Conservation (phyloP, 1,140 invertebrate species). For the Sycobia sp. region DNA sequence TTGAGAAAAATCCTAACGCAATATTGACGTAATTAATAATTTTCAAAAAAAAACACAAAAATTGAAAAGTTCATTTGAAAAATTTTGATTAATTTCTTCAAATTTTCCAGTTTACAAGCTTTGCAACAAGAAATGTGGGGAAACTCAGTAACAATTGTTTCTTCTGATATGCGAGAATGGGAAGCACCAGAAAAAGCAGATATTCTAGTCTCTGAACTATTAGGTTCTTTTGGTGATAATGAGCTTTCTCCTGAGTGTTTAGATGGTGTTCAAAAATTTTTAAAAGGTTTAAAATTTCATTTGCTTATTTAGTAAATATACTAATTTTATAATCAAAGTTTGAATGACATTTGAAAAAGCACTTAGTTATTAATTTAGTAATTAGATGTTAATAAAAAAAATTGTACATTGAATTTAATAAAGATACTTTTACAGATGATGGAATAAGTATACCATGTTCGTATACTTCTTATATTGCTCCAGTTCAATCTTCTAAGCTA, state of each 20-base stretch:
- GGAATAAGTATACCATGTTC: slow-evolving; percentile 91
- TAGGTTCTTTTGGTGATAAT: slow-evolving; percentile 98
- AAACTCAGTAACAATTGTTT: slow-evolving; percentile 75
- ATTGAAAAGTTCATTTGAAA: neutral
- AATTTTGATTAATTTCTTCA: slow-evolving; percentile 3
- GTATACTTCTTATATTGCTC: slow-evolving; percentile 91
- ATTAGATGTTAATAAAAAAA: no score
- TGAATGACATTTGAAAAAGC: no score
- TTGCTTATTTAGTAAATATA: neutral
- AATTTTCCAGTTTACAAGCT: slow-evolving; percentile 67
- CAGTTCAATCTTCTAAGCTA: slow-evolving; percentile 80
- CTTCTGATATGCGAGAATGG: slow-evolving; percentile 91
- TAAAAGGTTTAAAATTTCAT: slow-evolving; percentile 70
- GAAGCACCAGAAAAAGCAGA: slow-evolving; percentile 84
- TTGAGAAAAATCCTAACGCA: slow-evolving; percentile 99
- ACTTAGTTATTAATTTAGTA: no score
- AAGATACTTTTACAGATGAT: slow-evolving; percentile 67
- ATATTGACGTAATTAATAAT: slow-evolving; percentile 73
- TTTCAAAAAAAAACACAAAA: neutral
- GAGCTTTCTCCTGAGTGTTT: slow-evolving; percentile 98
- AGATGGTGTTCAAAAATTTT: slow-evolving; percentile 88
- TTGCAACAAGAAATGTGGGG: slow-evolving; percentile 83
- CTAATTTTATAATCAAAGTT: neutral
- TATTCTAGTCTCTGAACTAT: slow-evolving; percentile 94
- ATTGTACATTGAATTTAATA: no score